Conservation (phyloP, 2,797 vertebrate genomes). For the Dermochelys coriacea region DNA sequence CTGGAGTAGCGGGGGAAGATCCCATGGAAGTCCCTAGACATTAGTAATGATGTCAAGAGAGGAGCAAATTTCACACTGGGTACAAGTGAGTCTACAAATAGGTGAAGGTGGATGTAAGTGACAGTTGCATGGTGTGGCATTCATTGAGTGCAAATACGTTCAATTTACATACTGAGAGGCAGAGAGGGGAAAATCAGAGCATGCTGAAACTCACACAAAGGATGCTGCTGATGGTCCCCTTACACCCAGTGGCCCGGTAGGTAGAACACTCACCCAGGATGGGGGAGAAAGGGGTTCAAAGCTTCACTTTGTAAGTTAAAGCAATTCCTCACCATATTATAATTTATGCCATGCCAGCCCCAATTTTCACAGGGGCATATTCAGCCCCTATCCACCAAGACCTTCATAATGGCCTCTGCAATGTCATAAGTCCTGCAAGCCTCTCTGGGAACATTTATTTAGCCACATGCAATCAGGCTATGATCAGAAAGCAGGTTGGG, state of each 20-base stretch:
- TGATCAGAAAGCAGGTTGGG: too few relatives aligned
- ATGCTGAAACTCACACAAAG: neutral
- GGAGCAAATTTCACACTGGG: neutral
- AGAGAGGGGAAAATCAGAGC: neutral
- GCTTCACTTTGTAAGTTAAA: neutral
- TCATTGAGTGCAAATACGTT: neutral
- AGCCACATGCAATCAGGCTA: too few relatives aligned
- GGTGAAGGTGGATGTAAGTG: neutral
- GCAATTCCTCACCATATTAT: neutral
- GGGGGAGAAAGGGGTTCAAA: neutral
- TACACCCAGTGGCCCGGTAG: neutral
- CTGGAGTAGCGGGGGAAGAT: neutral
- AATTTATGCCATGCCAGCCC: neutral
- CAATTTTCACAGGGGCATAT: neutral
- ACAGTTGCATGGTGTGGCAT: neutral
- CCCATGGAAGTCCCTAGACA: neutral
- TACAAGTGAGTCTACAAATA: neutral
- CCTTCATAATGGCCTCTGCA: too few relatives aligned
- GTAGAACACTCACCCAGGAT: neutral
- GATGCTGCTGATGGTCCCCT: neutral
- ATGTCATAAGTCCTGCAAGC: too few relatives aligned
- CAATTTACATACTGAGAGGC: neutral
- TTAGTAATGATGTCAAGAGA: accelerated
- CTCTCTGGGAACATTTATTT: too few relatives aligned
- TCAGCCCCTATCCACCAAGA: neutral